Evolutionary conservation across 2,888 invertebrate genomes (phyloP), one percentile per base, ranked within the genome.

Genomic region (Dynastes tityus): DNA sequence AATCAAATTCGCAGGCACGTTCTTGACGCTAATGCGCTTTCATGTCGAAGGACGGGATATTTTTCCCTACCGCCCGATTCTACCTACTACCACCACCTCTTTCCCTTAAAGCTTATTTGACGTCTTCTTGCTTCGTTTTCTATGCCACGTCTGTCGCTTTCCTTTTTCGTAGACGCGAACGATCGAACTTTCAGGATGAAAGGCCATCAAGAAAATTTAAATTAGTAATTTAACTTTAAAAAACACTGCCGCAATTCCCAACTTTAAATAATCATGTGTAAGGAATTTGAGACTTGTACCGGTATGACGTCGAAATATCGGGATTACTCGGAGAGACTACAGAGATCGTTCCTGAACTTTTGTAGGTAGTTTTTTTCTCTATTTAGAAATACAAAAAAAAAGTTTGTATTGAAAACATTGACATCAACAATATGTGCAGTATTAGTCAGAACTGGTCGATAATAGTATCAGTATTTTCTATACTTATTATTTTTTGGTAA

Each of bases 201-300:
- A 73, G 58, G 16, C 40, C 75, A 75, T 67, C 65, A 76, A 76
- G 76, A 76, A 76, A 76, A 76, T 76, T 76, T 76, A 76, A 76
- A 76, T 76, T 76, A 67, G 67, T 67, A 76, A 76, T 76, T 76
- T 76, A 76, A 76, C 65, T 76, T 76, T 53, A 76, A 55, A 55
- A 67, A 76, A 76, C 76, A 51, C 55, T 76, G 65, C 55, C 65
- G 67, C 53, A 76, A 76, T 76, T 40, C 53, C 55, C 40, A 67
- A 76, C 65, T 76, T 64, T 67, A 76, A 76, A 76, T 65, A 67
- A 55, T 67, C 76, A 55, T 76, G 53, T 67, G 76, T 76, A 76
- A 53, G 37, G 51, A 51, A 13, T 40, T 49, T 51, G 51, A 8
- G 51, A 68, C 40, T 68, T 68, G 51, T 51, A 63, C 32, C 27